Conservation (phyloP, 1,140 invertebrate species). For the Drosophila sp. region DNA sequence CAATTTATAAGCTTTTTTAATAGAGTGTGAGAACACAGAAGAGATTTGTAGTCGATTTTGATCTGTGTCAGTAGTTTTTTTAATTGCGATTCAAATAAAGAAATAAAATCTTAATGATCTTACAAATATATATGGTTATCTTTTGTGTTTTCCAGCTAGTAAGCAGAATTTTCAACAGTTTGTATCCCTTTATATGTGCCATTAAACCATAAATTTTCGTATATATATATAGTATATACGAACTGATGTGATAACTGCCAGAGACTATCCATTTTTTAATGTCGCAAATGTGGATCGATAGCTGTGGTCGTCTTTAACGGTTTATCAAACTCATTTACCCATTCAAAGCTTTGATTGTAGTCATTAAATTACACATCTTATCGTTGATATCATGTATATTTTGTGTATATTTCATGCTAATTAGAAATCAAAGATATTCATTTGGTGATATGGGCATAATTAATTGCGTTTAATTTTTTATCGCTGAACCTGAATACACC, state of each 20-base stretch:
- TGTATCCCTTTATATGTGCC: constrained; percentile 22
- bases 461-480: constrained; percentile 72
- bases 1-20: too few species aligned
- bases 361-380: constrained; percentile 74
- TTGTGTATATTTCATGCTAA: constrained; percentile 77
- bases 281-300: constrained; percentile 48
- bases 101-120: constrained; percentile 5
- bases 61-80: not conserved
- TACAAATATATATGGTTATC: not conserved
- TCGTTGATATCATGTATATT: constrained; percentile 40
- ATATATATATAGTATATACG: constrained; percentile 6
- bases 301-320: constrained; percentile 52
- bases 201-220: constrained; percentile 29
- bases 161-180: too few species aligned
- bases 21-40: too few species aligned
- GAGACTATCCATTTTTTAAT: constrained; percentile 10
- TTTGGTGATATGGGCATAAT: constrained; percentile 67
- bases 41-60: too few species aligned
- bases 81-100: constrained; percentile 3
- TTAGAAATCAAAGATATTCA: constrained; percentile 68
- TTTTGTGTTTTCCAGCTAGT: too few species aligned
- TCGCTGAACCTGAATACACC: constrained; percentile 24
- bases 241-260: constrained; percentile 22
- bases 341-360: constrained; percentile 26
- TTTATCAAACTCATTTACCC: constrained; percentile 34